Conservation (phyloP, 2,113 vertebrate species). For the Rhombomys opimus region DNA sequence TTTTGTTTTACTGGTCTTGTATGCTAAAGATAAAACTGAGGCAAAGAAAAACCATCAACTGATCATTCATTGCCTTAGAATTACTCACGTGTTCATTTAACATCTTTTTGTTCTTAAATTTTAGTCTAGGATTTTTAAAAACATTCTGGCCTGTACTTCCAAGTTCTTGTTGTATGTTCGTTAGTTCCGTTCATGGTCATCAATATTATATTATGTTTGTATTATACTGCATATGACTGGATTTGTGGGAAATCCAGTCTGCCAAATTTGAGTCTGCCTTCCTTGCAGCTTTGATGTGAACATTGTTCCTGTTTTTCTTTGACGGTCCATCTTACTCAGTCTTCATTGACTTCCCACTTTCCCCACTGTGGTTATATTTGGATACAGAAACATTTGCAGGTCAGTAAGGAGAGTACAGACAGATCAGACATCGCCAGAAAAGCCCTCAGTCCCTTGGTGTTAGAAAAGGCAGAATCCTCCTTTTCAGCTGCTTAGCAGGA, state of each 20-base stretch:
- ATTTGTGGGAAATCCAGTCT: neutral
- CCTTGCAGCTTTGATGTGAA: neutral
- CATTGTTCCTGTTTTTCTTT: neutral
- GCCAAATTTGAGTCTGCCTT: neutral
- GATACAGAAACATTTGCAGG: neutral
- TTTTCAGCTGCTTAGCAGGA: neutral
- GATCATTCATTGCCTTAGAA: neutral
- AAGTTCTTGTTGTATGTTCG: neutral
- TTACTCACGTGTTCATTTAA: neutral
- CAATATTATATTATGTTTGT: neutral
- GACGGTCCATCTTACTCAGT: neutral
- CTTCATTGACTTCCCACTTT: neutral
- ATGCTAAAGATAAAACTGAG: neutral
- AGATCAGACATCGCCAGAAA: neutral
- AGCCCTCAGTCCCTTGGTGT: neutral
- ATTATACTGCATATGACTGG: neutral
- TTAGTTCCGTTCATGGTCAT: neutral
- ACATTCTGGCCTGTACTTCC: neutral
- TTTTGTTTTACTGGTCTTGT: neutral
- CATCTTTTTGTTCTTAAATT: neutral
- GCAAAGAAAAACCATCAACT: neutral
- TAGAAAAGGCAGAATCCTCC: neutral
- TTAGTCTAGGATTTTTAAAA: neutral
- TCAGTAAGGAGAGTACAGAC: neutral
- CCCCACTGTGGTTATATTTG: neutral